Conservation (phyloP, 2,797 vertebrate species). For the Propithecus perrieri region DNA sequence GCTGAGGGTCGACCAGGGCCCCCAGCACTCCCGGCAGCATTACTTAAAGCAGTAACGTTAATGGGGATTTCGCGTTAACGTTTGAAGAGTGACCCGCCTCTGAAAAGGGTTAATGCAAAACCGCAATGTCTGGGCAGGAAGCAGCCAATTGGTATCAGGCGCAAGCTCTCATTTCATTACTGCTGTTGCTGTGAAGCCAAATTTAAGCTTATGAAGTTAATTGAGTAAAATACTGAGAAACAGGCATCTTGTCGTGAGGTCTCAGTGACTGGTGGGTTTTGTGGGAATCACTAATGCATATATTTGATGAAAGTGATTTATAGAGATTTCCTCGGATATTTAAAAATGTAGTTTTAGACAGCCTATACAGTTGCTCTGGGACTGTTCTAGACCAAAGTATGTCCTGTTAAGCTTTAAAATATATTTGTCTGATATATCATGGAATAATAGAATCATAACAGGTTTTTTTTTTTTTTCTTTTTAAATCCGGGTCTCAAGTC, state of each 20-base stretch:
- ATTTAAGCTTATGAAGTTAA: not conserved
- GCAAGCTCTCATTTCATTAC: not conserved
- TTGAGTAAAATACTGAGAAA: conserved; percentile 3
- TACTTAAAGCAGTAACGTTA: not conserved
- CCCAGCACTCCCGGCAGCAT: not conserved
- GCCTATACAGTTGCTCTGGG: not conserved
- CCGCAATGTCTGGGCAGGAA: not conserved
- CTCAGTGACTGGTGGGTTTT: not conserved
- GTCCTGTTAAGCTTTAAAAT: not conserved
- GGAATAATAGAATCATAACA: not conserved
- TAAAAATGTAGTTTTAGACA: not conserved
- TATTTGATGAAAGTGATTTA: not conserved
- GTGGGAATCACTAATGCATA: not conserved
- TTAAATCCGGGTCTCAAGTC: not conserved
- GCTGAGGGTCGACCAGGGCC: accelerated
- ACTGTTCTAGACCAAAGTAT: not conserved
- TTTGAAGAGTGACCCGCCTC: not conserved
- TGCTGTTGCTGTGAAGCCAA: not conserved
- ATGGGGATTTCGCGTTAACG: not conserved
- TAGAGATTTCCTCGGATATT: not conserved
- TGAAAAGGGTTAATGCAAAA: not conserved
- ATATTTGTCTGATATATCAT: not conserved
- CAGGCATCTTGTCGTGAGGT: not conserved
- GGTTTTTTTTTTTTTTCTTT: not conserved
- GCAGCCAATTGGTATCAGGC: not conserved